These are phyloP conservation scores for Eupristina koningsbergeri DNA, from an alignment of 1,140 invertebrate genomes.

Conservation along the genomic window DNA sequence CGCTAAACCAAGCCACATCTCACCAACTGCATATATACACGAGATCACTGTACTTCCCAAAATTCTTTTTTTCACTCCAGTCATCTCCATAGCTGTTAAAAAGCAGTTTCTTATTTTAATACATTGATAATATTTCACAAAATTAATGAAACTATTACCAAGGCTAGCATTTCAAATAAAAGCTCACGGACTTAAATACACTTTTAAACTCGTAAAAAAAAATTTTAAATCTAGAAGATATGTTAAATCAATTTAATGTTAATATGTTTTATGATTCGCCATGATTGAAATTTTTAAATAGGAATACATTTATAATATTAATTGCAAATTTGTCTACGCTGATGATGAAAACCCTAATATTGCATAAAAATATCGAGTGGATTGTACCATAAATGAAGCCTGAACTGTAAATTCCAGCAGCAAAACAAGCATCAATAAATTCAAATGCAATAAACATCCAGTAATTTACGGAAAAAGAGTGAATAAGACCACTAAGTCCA, in stretches of 20 bases:
- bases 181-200: no score
- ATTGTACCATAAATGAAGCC: slow-evolving; percentile 76
- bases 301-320: no score
- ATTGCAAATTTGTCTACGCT: not conserved
- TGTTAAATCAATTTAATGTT: no score
- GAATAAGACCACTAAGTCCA: slow-evolving; percentile 76
- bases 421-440: slow-evolving; percentile 78
- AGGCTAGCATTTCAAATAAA: no score
- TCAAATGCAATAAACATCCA: slow-evolving; percentile 78
- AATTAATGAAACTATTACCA: no score
- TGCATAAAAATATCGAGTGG: not conserved
- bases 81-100: slow-evolving; percentile 82
- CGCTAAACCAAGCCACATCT: slow-evolving; percentile 78
- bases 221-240: no score
- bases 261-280: no score
- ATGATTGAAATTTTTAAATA: no score
- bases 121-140: no score
- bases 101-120: no score
- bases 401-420: slow-evolving; percentile 78
- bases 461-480: slow-evolving; percentile 79
- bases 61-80: slow-evolving; percentile 82
- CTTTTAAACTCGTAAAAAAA: no score
- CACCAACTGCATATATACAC: slow-evolving; percentile 81
- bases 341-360: not conserved
- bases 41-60: slow-evolving; percentile 82